phyloP scores from a whole-genome alignment of 2,797 vertebrate genomes.

The Macropus fuliginosus region DNA sequence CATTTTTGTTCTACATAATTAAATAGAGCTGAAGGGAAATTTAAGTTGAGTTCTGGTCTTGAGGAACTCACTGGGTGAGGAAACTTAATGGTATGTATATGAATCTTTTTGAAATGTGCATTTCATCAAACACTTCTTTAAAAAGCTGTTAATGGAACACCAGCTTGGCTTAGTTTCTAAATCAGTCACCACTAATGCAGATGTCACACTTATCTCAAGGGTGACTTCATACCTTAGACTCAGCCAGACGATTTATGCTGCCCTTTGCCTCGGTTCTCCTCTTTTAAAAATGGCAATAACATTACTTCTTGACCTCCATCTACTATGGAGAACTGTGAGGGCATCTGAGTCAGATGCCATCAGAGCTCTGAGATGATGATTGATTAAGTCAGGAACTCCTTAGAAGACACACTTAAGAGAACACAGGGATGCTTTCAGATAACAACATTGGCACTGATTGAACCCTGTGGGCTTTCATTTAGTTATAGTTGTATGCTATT shows the following conservation, averaged over 20 bases:
- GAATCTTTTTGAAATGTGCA: conserved; percentile 38
- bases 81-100: not conserved
- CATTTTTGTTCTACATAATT: not conserved
- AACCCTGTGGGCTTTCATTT: conserved; percentile 37
- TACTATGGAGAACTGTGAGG: conserved; percentile 19
- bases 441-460: not conserved
- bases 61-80: conserved; percentile 3
- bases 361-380: not conserved
- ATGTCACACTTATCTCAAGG: not conserved
- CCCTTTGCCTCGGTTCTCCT: not conserved
- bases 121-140: conserved; percentile 31
- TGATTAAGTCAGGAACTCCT: conserved; percentile 33
- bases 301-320: conserved; percentile 54
- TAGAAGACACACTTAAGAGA: conserved; percentile 37
- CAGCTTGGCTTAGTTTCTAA: conserved; percentile 15
- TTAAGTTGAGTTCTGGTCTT: not conserved
- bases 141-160: conserved; percentile 28
- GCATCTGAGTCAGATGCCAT: not conserved
- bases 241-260: conserved; percentile 41
- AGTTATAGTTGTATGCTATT: not conserved
- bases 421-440: not conserved
- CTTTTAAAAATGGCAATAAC: conserved; percentile 54
- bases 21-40: not conserved
- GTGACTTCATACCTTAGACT: conserved; percentile 2
- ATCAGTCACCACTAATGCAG: not conserved